A percentile compares a stretch with the other conserved stretches of the same genome.
Conservation (phyloP, 2,113 vertebrate genomes). For the Catagonus wagneri region DNA sequence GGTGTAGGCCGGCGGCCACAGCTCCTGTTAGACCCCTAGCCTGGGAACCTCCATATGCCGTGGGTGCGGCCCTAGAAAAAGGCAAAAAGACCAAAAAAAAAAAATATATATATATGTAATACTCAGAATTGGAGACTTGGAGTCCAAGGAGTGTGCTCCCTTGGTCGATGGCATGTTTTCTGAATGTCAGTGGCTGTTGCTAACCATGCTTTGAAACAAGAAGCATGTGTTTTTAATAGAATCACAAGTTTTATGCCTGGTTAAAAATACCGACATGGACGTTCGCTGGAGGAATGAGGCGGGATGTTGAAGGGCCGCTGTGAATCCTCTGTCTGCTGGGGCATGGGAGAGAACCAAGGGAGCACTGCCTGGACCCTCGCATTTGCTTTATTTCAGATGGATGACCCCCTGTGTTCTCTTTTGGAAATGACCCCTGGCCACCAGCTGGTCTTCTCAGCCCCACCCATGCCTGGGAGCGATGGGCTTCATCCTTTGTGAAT, state of each 20-base stretch:
- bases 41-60: too few species aligned
- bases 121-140: constrained; percentile 3
- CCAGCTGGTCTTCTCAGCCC: constrained; percentile 7
- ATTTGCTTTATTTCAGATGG: not conserved
- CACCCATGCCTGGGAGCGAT: not conserved
- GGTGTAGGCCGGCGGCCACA: too few species aligned
- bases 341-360: not conserved
- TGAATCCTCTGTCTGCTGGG: not conserved
- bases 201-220: constrained; percentile 78
- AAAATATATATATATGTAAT: too few species aligned
- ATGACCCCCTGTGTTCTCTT: not conserved
- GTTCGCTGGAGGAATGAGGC: constrained; percentile 25
- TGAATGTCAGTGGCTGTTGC: constrained; percentile 67
- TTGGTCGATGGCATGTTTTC: constrained; percentile 69
- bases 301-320: not conserved
- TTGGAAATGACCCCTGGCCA: not conserved
- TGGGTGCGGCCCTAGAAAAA: too few species aligned
- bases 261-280: constrained; percentile 76
- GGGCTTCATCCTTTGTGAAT: not conserved
- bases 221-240: constrained; percentile 84
- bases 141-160: constrained; percentile 30
- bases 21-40: too few species aligned
- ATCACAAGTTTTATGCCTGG: constrained; percentile 77
- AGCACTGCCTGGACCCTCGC: not conserved
- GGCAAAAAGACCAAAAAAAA: too few species aligned